Conservation (phyloP, 2,888 invertebrate genomes). For the Heliconius charithonia region DNA sequence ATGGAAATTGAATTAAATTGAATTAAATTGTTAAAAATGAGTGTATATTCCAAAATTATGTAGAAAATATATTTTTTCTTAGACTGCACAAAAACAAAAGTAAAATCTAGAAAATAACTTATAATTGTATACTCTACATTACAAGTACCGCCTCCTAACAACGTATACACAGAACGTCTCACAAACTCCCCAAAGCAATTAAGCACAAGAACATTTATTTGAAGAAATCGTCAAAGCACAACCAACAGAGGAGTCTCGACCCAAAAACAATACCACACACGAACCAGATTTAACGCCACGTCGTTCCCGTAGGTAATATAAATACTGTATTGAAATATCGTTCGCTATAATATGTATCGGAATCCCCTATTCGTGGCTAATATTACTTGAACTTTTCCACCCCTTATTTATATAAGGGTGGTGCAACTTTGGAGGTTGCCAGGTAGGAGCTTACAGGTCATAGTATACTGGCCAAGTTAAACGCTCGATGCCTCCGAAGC, state of each 20-base stretch:
- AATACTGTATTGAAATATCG: constrained; percentile 79
- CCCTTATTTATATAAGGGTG: constrained; percentile 31
- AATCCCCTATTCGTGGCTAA: constrained; percentile 65
- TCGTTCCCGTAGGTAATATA: constrained; percentile 72
- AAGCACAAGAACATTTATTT: constrained; percentile 27
- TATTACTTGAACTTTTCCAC: constrained; percentile 52
- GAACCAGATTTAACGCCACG: constrained; percentile 59
- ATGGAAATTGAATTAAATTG: too few species aligned
- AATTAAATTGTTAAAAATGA: too few species aligned
- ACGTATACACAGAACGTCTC: constrained; percentile 24
- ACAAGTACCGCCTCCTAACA: constrained; percentile 14
- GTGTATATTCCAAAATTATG: too few species aligned
- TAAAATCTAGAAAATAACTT: constrained; percentile 7
- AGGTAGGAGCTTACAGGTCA: constrained; percentile 40
- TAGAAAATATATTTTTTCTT: background rate
- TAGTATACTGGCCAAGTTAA: constrained; percentile 59
- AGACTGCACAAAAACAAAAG: background rate
- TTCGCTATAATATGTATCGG: constrained; percentile 72
- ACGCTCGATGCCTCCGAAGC: constrained; percentile 75
- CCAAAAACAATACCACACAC: constrained; percentile 57
- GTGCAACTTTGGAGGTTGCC: constrained; percentile 33
- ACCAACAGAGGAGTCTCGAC: constrained; percentile 29
- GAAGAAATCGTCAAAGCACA: constrained; percentile 26
- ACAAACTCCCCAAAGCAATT: constrained; percentile 25
- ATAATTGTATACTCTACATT: too few species aligned